Evolutionary conservation across 2,113 vertebrate species (phyloP).

Genomic region (Pygoscelis antarcticus): DNA sequence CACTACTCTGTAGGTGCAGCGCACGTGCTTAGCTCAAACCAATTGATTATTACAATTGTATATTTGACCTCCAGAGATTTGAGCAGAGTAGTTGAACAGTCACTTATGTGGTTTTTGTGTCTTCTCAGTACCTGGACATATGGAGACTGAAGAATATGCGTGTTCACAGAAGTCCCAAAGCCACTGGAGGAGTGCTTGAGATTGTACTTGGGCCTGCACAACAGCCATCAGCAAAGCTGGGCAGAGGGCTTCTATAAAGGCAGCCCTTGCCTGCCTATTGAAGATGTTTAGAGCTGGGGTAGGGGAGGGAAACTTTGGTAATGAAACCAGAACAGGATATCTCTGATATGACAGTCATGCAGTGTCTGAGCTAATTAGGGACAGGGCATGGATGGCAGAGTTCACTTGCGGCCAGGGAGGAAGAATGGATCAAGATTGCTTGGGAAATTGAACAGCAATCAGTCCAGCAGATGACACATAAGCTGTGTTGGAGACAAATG

Average conservation of each 20-base stretch:
- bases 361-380: not conserved
- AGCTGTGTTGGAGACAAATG: not conserved
- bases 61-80: not conserved
- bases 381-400: not conserved
- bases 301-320: not conserved
- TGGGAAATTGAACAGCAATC: not conserved
- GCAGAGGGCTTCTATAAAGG: not conserved
- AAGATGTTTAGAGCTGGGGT: not conserved
- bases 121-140: not conserved
- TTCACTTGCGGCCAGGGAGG: not conserved
- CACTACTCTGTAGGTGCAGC: not conserved
- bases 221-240: not conserved
- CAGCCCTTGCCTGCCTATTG: not conserved
- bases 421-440: not conserved
- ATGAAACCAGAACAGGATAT: not conserved
- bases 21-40: not conserved
- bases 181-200: not conserved
- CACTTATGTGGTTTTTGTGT: not conserved
- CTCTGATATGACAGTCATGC: not conserved
- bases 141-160: not conserved
- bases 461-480: not conserved
- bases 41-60: not conserved
- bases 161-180: not conserved
- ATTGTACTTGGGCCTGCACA: not conserved
- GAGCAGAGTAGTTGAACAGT: not conserved